Conservation (phyloP, 2,888 invertebrate species). For the Mesorhabditis spiculigera region DNA sequence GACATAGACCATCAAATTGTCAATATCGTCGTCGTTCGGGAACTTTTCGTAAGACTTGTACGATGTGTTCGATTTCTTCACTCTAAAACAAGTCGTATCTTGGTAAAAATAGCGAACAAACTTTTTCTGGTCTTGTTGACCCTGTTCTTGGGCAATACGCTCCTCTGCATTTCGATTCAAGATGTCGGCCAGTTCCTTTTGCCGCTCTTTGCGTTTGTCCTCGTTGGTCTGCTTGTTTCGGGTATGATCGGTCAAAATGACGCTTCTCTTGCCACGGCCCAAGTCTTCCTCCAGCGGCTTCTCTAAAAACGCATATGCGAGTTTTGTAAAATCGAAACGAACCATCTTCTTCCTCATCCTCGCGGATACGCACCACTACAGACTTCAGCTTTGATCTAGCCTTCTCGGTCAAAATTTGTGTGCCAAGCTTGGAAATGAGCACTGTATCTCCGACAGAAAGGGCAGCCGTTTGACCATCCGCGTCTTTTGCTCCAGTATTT, state of each 20-base stretch:
- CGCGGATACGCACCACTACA: constrained; percentile 36
- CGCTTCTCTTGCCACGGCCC: constrained; percentile 54
- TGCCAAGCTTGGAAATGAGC: constrained; percentile 66
- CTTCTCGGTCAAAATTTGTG: constrained; percentile 72
- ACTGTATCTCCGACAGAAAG: constrained; percentile 95
- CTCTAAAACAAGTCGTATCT: constrained; percentile 18
- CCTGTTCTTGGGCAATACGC: constrained; percentile 77
- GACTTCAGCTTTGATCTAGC: constrained; percentile 63
- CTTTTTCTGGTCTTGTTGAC: constrained; percentile 33
- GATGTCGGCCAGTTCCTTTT: constrained; percentile 83
- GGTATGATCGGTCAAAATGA: constrained; percentile 54
- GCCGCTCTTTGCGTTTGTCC: constrained; percentile 93
- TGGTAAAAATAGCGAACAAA: constrained; percentile 6
- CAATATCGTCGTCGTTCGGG: constrained; percentile 91
- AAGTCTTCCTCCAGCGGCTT: constrained; percentile 40
- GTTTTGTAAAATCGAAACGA: too few species aligned
- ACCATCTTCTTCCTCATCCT: constrained; percentile 20
- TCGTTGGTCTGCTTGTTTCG: constrained; percentile 82
- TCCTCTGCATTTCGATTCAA: constrained; percentile 89
- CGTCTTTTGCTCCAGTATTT: constrained; percentile 81
- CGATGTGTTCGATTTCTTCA: constrained; percentile 81
- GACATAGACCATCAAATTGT: constrained; percentile 87
- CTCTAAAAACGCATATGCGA: too few species aligned
- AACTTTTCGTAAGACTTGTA: constrained; percentile 88
- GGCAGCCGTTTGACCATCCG: constrained; percentile 77